phyloP scores from a whole-genome alignment of 2,888 invertebrate genomes.

The Sturmia bella region DNA sequence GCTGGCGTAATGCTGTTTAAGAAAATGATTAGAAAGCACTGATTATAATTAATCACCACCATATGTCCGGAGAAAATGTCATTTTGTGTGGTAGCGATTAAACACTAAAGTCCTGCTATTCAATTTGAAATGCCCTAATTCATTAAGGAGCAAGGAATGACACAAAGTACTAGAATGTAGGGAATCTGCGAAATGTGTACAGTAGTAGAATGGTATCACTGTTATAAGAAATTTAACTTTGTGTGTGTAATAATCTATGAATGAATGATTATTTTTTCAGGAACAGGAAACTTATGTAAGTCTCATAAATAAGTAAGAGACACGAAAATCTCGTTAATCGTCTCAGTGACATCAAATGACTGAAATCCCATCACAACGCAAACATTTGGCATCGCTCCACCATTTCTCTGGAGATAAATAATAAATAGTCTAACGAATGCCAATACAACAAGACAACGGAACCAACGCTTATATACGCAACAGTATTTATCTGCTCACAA shows the following conservation, averaged over 20 bases:
- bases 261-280: not conserved
- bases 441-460: not conserved
- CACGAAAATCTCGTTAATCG: constrained; percentile 69
- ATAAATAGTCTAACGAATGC: constrained; percentile 9
- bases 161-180: constrained; percentile 3
- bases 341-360: constrained; percentile 68
- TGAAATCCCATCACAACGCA: constrained; percentile 41
- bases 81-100: constrained; percentile 13
- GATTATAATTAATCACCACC: constrained; percentile 62
- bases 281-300: constrained; percentile 53
- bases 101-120: constrained; percentile 59
- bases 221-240: not conserved
- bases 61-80: constrained; percentile 33
- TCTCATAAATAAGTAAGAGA: constrained; percentile 61
- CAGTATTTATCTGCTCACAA: constrained; percentile 36
- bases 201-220: too few species aligned
- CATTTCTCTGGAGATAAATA: constrained; percentile 8
- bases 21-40: not conserved
- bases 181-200: too few species aligned
- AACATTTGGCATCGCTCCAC: constrained; percentile 2
- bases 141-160: constrained; percentile 70
- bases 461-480: constrained; percentile 1
- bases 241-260: constrained; percentile 33
- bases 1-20: not conserved
- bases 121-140: constrained; percentile 64